These are phyloP conservation scores for Stichodactyla helianthus DNA, from an alignment of 64 coral and sea anemone genomes.

Conservation along the genomic window DNA sequence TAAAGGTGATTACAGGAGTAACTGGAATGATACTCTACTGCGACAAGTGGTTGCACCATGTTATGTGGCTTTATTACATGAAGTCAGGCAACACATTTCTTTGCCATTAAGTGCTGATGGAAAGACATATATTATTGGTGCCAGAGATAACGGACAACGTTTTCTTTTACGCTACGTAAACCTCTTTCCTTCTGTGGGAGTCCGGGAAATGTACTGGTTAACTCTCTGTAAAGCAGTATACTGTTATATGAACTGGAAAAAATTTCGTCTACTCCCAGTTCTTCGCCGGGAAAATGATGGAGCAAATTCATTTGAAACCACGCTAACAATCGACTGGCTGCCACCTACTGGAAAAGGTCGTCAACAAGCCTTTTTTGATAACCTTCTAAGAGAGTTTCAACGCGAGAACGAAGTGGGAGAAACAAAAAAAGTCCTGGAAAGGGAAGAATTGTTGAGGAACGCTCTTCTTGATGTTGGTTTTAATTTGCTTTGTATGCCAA, in stretches of 20 bases:
- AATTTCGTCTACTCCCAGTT: slow-evolving; percentile 54
- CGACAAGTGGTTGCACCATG: slow-evolving; percentile 64
- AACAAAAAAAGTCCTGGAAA: not conserved
- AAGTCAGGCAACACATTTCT: slow-evolving; percentile 16
- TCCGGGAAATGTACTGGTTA: slow-evolving; percentile 31
- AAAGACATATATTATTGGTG: not conserved
- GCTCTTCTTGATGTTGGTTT: not conserved
- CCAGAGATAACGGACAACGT: not conserved
- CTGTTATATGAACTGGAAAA: slow-evolving; percentile 34
- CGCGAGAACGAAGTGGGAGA: not conserved
- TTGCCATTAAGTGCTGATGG: slow-evolving; percentile 3
- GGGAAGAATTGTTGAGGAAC: not conserved
- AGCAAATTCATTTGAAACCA: not conserved
- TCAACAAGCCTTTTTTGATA: slow-evolving; percentile 55
- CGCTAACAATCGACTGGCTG: slow-evolving; percentile 40
- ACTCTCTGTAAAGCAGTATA: slow-evolving; percentile 37
- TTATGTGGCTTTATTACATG: slow-evolving; percentile 57
- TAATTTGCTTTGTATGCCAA: not conserved
- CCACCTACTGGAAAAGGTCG: slow-evolving; percentile 34
- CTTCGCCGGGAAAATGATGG: not conserved
- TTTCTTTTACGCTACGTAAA: not conserved
- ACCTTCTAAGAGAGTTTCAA: not conserved
- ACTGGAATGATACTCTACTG: slow-evolving; percentile 63
- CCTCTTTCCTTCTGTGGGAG: not conserved
- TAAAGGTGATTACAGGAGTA: slow-evolving; percentile 35